Evolutionary conservation across 2,888 invertebrate species (phyloP).

Genomic region (Drosophila cracens): DNA sequence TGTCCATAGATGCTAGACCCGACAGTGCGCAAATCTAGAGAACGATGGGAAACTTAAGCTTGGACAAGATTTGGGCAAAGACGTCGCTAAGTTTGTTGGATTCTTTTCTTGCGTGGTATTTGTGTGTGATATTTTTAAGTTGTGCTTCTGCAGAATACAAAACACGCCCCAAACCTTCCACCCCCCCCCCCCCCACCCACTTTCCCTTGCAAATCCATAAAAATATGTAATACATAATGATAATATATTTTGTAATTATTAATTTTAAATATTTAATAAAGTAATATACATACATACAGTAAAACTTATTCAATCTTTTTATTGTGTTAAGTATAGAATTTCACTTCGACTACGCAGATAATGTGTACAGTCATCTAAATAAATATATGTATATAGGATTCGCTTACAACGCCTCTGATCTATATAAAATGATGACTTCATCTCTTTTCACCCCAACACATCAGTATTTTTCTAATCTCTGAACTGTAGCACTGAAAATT

Average conservation of each 20-base stretch:
- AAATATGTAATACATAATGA: slow-evolving; percentile 67
- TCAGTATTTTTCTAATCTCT: slow-evolving; percentile 24
- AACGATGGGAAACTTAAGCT: slow-evolving; percentile 44
- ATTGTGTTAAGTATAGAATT: slow-evolving; percentile 6
- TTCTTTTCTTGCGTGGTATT: slow-evolving; percentile 79
- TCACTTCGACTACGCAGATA: slow-evolving; percentile 1
- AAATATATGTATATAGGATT: slow-evolving; percentile 15
- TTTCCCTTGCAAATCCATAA: slow-evolving; percentile 17
- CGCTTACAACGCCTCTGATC: slow-evolving; percentile 34
- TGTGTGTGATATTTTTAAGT: slow-evolving; percentile 85
- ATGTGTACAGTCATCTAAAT: neutral
- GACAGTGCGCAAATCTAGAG: slow-evolving; percentile 47
- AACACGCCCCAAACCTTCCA: slow-evolving; percentile 44
- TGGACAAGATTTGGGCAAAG: slow-evolving; percentile 23
- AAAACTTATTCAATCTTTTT: slow-evolving; percentile 8
- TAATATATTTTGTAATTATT: slow-evolving; percentile 77
- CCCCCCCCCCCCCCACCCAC: neutral
- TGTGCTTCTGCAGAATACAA: slow-evolving; percentile 77
- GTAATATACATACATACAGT: slow-evolving; percentile 59
- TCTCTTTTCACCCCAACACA: slow-evolving; percentile 45
- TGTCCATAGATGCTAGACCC: slow-evolving; percentile 83
- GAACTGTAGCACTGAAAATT: slow-evolving; percentile 45
- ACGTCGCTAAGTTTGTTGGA: slow-evolving; percentile 46
- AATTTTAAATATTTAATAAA: slow-evolving; percentile 75
- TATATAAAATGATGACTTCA: slow-evolving; percentile 60